A percentile compares a stretch with the other conserved stretches of the same genome.
phyloP scores from a whole-genome alignment of 2,113 vertebrate species.

The Notiomystis cincta region DNA sequence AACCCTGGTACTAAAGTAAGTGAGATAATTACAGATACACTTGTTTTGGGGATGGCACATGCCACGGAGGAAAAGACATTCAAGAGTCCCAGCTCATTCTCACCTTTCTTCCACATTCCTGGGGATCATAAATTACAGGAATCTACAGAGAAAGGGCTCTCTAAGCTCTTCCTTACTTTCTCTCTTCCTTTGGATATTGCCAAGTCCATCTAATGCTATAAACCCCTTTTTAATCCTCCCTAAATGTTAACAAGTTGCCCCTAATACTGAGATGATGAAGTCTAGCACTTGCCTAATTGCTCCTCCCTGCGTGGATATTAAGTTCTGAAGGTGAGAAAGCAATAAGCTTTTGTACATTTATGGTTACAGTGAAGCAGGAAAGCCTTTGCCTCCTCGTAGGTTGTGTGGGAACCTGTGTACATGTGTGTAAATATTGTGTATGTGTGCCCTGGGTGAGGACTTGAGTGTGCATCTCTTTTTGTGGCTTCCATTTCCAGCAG shows the following conservation, averaged over 20 bases:
- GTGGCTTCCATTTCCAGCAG: neutral
- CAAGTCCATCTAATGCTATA: neutral
- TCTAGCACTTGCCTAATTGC: neutral
- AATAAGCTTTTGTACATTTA: neutral
- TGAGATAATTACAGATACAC: neutral
- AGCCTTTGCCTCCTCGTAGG: neutral
- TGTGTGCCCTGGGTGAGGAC: neutral
- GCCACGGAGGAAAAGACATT: neutral
- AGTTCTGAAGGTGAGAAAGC: neutral
- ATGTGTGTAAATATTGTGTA: fast-evolving
- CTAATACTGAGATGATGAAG: neutral
- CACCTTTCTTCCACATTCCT: neutral
- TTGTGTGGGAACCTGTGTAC: fast-evolving
- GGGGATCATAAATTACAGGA: neutral
- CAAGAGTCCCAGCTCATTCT: neutral
- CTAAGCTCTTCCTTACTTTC: neutral
- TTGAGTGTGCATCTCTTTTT: neutral
- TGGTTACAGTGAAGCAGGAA: neutral
- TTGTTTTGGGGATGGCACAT: neutral
- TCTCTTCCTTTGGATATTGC: neutral
- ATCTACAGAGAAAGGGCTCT: neutral
- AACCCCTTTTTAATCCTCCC: neutral
- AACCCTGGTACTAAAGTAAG: neutral
- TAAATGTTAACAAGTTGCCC: neutral
- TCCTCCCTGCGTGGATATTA: neutral